A percentile compares a stretch with the other conserved stretches of the same genome.
phyloP scores from a whole-genome alignment of 2,113 vertebrate genomes.

The Epinephelus fuscoguttatus region DNA sequence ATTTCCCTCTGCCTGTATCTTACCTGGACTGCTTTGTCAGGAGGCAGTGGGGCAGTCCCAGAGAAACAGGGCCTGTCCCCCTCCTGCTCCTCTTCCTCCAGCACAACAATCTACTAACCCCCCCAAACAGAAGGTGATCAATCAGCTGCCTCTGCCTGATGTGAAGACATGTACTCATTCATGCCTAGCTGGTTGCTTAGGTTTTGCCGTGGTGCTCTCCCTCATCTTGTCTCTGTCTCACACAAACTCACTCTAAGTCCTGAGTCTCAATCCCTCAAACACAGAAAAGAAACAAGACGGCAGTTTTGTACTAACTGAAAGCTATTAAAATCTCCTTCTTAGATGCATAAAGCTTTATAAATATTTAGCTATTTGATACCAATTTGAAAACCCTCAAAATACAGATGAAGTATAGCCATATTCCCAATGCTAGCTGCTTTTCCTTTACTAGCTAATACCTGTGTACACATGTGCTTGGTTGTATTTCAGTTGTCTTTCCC shows the following conservation, averaged over 20 bases:
- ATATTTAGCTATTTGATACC: neutral
- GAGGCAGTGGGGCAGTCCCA: slow-evolving; percentile 69
- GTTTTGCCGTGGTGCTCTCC: slow-evolving; percentile 11
- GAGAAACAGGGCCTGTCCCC: slow-evolving; percentile 70
- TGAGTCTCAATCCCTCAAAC: neutral
- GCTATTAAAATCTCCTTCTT: neutral
- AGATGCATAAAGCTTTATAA: neutral
- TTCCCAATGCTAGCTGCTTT: neutral
- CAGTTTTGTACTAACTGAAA: neutral
- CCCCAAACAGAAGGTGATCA: slow-evolving; percentile 78
- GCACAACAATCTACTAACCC: slow-evolving; percentile 65
- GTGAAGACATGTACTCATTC: slow-evolving; percentile 10
- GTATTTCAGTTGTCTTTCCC: neutral
- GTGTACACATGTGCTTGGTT: neutral
- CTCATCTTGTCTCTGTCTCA: neutral
- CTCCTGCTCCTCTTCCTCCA: slow-evolving; percentile 43
- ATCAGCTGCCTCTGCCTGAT: slow-evolving; percentile 50
- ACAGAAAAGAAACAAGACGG: too few species aligned
- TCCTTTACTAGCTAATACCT: neutral
- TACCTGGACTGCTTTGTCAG: slow-evolving; percentile 54
- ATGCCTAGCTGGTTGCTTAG: neutral
- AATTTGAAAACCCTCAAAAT: neutral
- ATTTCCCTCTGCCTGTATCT: slow-evolving; percentile 17
- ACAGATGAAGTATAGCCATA: neutral
- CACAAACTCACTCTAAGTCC: neutral